Conservation (phyloP, 2,888 invertebrate species). For the Marasmarcha lunaedactyla region DNA sequence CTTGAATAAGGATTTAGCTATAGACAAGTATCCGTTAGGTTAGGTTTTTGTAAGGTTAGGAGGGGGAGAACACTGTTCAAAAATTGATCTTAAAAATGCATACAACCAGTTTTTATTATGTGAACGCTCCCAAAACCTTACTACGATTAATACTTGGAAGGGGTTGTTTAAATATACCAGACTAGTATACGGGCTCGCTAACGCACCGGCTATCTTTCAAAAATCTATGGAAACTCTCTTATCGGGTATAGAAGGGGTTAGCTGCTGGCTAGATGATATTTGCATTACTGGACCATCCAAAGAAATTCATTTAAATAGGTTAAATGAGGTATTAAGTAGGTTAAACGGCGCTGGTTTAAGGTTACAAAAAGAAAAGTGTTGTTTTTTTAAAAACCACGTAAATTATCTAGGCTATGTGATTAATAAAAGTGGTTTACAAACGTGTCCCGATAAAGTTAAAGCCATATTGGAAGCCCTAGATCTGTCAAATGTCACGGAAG, state of each 20-base stretch:
- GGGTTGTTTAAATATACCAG: slow-evolving; percentile 3
- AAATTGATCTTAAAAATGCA: slow-evolving; percentile 9
- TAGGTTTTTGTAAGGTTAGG: slow-evolving; percentile 8
- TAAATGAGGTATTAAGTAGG: neutral
- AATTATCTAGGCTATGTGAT: neutral
- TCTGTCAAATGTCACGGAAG: no score
- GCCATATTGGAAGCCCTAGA: no score
- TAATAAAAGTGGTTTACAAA: neutral
- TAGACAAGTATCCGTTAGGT: no score
- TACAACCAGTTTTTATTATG: slow-evolving; percentile 10
- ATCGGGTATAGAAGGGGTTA: neutral
- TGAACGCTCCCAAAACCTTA: neutral
- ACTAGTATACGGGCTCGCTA: slow-evolving; percentile 4
- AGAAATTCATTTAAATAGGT: no score
- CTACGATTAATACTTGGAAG: neutral
- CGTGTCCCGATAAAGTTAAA: neutral
- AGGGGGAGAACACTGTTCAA: slow-evolving; percentile 9
- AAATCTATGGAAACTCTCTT: neutral
- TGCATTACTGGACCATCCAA: neutral
- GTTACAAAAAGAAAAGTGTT: neutral
- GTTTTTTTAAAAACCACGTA: neutral
- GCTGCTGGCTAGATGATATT: neutral
- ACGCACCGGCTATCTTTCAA: no score
- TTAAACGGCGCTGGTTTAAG: neutral
- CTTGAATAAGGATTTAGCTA: no score